These are phyloP conservation scores for Microcebus murinus DNA, from an alignment of 2,113 vertebrate genomes.

Conservation along the genomic window DNA sequence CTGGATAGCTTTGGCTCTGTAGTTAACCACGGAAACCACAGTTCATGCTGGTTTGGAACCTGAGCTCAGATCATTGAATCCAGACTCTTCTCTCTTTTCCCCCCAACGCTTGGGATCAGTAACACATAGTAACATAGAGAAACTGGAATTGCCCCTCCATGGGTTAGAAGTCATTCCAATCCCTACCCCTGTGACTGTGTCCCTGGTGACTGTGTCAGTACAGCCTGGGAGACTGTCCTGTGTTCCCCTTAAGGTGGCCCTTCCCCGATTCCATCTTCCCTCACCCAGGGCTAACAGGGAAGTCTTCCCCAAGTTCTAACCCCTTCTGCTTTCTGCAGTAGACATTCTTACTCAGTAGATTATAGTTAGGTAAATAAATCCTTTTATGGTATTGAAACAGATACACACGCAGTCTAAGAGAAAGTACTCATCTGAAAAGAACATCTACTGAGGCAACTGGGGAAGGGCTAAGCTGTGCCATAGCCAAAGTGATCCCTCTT, in stretches of 20 bases:
- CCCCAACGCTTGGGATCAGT: not conserved
- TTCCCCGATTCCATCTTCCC: not conserved
- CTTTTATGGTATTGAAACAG: slow-evolving; percentile 73
- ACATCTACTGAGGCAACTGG: not conserved
- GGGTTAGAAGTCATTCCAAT: not conserved
- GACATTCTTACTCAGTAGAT: not conserved
- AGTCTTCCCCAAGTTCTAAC: slow-evolving; percentile 53
- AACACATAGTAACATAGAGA: not conserved
- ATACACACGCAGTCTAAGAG: not conserved
- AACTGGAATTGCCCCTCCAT: not conserved
- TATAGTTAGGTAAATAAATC: slow-evolving; percentile 64
- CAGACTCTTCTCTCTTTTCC: not conserved
- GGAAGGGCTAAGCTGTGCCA: not conserved
- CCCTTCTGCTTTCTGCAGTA: slow-evolving; percentile 65
- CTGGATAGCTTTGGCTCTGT: not conserved
- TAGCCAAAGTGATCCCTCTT: not conserved
- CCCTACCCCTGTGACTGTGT: not conserved
- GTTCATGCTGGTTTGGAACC: not conserved
- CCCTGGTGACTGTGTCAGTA: not conserved
- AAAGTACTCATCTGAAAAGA: slow-evolving; percentile 17
- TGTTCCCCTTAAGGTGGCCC: not conserved
- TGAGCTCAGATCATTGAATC: not conserved
- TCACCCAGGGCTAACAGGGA: not conserved
- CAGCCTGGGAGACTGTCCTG: not conserved
- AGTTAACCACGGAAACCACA: not conserved